Evolutionary conservation across 2,797 vertebrate species (phyloP).

Genomic region (Paguma larvata): DNA sequence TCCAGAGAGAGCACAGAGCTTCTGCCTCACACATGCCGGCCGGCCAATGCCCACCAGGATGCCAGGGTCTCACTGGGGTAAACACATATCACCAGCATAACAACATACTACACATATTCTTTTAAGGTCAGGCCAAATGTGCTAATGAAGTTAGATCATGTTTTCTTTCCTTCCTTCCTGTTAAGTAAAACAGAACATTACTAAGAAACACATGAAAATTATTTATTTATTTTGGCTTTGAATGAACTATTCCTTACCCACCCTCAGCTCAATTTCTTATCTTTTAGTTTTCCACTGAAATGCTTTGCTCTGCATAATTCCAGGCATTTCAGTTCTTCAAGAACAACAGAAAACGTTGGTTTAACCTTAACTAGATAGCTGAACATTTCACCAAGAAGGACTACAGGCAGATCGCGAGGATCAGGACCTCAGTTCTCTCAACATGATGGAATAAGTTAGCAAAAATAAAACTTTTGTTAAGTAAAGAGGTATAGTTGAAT

Average conservation of each 20-base stretch:
- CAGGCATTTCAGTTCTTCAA: constrained; percentile 64
- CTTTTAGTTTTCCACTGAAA: constrained; percentile 61
- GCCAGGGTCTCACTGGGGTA: not conserved
- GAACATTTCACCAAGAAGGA: constrained; percentile 48
- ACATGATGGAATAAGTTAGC: not conserved
- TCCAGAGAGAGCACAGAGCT: constrained; percentile 30
- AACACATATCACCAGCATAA: constrained; percentile 2
- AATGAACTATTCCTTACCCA: constrained; percentile 57
- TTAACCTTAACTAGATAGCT: constrained; percentile 37
- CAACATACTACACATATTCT: not conserved
- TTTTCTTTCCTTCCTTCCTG: constrained; percentile 72
- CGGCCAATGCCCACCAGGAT: not conserved
- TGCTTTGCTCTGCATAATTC: constrained; percentile 10
- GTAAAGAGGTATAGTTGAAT: not conserved
- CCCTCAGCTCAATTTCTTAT: constrained; percentile 56
- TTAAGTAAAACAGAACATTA: constrained; percentile 74
- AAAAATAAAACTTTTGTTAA: not conserved
- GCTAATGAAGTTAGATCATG: constrained; percentile 70
- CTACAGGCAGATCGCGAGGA: not conserved
- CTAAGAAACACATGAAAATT: constrained; percentile 35
- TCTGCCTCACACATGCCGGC: not conserved
- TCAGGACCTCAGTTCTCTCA: not conserved
- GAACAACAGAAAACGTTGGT: constrained; percentile 56
- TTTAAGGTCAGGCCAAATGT: constrained; percentile 53
- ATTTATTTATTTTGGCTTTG: constrained; percentile 75